Evolutionary conservation across 2,888 invertebrate species (phyloP).

Genomic region (Lutraria lutraria): DNA sequence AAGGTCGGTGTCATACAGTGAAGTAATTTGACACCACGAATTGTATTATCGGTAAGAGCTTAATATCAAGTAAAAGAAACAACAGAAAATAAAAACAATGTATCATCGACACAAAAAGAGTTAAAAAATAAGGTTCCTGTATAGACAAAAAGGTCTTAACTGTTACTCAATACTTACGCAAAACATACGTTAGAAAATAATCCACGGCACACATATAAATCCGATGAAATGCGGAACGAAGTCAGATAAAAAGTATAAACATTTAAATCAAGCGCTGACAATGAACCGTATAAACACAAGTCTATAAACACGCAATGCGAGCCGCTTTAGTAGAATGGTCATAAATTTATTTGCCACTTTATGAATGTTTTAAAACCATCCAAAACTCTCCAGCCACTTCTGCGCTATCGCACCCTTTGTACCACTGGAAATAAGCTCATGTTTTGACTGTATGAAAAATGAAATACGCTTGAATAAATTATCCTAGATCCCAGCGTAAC

Average conservation of each 20-base stretch:
- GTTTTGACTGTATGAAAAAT: constrained; percentile 56
- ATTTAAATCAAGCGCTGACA: background rate
- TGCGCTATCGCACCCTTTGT: constrained; percentile 24
- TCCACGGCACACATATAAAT: background rate
- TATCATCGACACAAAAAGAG: background rate
- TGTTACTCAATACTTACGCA: background rate
- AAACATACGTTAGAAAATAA: background rate
- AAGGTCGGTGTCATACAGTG: background rate
- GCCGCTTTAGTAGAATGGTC: background rate
- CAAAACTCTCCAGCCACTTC: background rate
- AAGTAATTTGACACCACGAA: background rate
- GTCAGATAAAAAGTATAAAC: background rate
- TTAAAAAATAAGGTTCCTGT: background rate
- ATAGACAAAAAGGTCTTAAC: background rate
- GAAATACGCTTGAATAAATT: constrained; percentile 53
- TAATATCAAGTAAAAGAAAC: background rate
- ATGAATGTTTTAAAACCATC: background rate
- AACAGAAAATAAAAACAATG: background rate
- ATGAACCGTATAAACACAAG: background rate
- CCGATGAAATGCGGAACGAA: background rate
- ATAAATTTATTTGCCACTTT: constrained; percentile 4
- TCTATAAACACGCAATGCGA: background rate
- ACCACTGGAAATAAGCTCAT: constrained; percentile 22
- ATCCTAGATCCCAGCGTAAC: constrained; percentile 37
- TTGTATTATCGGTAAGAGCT: background rate